Evolutionary conservation across 1,140 invertebrate species (phyloP), one percentile per base, ranked within the genome.

Genomic region (Saccostrea cuccullata): DNA sequence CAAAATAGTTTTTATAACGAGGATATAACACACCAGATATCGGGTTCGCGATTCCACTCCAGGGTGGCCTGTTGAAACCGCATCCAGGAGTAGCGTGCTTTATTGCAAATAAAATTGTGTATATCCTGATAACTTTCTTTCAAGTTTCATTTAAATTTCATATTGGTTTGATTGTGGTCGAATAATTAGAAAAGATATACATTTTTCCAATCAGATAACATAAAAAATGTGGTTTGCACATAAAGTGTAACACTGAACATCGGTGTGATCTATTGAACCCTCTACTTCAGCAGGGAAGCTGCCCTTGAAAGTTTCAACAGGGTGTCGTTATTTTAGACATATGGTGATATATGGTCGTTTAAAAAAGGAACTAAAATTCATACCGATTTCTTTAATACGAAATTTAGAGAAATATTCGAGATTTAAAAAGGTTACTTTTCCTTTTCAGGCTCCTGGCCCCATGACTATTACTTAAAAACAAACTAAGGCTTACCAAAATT

Each of bases 11-110:
- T 77, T 77, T 77, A 77, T 77, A 77, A 77, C 70, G 11, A 36
- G 70, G 70, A 77, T 77, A 77, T 77, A 77, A 77, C 70, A 77
- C 70, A 77, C 70, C 13, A 77, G 70, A 77, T 77, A 77, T 77
- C 70, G 70, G 70, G 26, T 77, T 77, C 70, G 26, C 70, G 13
- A 77, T 30, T 13, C 70, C 70, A 77, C 70, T 77, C 30, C 70
- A 77, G 70, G 70, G 70, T 77, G 70, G 70, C 70, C 70, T 77
- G 13, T 26, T 77, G 70, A 77, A 77, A 77, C 70, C 70, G 26
- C 70, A 77, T 77, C 70, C 70, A 8, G 26, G 70, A 77, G 26
- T 77, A 77, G 70, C 70, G 70, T 36, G 70, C 26, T 77, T 77
- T 77, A 77, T 77, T 9, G 70, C 70, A 77, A 77, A 77, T 77